Evolutionary conservation across 2,797 vertebrate genomes (phyloP), one percentile per base, ranked within the genome.

Genomic region (Myotis daubentonii): DNA sequence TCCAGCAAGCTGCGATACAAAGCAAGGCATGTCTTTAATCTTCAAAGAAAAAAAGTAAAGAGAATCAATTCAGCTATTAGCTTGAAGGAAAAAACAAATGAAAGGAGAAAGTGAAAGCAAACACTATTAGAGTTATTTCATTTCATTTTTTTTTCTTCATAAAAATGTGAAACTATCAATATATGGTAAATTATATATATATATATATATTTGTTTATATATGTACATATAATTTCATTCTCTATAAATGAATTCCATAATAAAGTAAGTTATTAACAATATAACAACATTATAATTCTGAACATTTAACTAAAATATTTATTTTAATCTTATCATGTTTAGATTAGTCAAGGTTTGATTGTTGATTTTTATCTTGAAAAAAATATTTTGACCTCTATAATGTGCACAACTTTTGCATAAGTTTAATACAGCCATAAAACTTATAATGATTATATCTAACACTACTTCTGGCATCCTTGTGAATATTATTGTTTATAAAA

Each of bases 61-160:
- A 66, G 93, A 98, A 97, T 97, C 95, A 94, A 97, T 97, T 95
- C 96, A 97, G 86, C 96, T 97, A 97, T 97, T 98, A 97, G 72
- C 94, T 98, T 91, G 57, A 83, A 97, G 94, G 92, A 96, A 97
- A 97, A 98, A 98, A 95, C 57, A 98, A 87, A 28, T 89, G 62
- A 94, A 87, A 87, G 94, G 84, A 95, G 75, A 97, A 96, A 30
- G 80, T 82, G 80, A 96, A 95, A 94, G 60, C 41, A 94, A 96
- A 89, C 22, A 85, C 55, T 23, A 23, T 93, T 94, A 81, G 8
- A 95, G 47, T 92, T 87, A 91, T 47, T 83, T 85, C 88, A 91
- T 47, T 83, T 85, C 88, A 70, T 51, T 86, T 92, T 60, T 60
- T 96, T 87, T 92, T 60, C 66, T 96, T 87, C 51, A 78, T 94